These are phyloP conservation scores for Taeniopygia guttata DNA, from an alignment of 2,797 vertebrate genomes.

Conservation along the genomic window DNA sequence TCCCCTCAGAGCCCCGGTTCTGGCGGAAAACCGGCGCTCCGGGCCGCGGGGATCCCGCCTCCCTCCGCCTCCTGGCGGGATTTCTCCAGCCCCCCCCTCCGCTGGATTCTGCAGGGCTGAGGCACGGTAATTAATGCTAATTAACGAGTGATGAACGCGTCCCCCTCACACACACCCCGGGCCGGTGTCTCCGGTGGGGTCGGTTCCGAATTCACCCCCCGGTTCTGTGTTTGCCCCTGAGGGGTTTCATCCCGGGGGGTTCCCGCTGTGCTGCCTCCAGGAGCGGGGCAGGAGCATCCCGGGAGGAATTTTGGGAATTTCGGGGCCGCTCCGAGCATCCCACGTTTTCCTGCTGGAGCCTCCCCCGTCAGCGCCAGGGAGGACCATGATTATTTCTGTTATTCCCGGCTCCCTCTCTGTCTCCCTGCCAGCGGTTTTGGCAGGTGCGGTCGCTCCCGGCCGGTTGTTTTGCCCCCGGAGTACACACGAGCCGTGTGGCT, in stretches of 20 bases:
- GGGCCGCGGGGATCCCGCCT: background rate
- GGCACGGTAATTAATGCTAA: background rate
- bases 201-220: accelerated
- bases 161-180: no score
- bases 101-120: no score
- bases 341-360: background rate
- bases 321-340: no score
- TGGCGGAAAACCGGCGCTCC: background rate
- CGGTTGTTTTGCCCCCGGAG: background rate
- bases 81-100: no score
- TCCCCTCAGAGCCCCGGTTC: background rate
- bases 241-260: accelerated
- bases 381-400: no score
- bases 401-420: background rate
- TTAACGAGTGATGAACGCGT: background rate
- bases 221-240: accelerated
- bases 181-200: background rate
- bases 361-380: accelerated
- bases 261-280: no score
- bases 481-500: background rate
- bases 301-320: background rate
- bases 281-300: background rate
- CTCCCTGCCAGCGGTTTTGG: background rate
- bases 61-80: background rate
- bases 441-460: background rate